Conservation (phyloP, 2,797 vertebrate genomes). For the Takifugu rubripes region DNA sequence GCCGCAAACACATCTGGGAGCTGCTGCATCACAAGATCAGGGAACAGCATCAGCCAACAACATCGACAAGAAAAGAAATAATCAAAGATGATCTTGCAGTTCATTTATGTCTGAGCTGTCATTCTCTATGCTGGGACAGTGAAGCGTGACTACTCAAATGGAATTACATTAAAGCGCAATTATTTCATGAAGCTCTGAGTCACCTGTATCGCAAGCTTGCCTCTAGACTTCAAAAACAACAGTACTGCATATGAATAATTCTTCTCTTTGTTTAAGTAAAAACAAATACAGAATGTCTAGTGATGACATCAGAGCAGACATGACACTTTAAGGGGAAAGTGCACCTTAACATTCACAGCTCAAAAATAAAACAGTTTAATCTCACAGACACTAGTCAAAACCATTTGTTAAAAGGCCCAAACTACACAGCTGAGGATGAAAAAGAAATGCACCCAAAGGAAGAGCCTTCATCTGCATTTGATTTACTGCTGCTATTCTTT, state of each 20-base stretch:
- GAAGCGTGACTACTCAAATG: too few relatives aligned
- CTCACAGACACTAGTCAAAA: not conserved
- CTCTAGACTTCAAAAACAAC: conserved; percentile 6
- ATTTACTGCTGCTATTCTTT: too few relatives aligned
- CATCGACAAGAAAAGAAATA: too few relatives aligned
- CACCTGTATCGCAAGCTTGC: not conserved
- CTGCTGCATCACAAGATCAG: too few relatives aligned
- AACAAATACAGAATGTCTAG: not conserved
- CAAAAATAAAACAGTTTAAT: too few relatives aligned
- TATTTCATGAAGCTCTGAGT: not conserved
- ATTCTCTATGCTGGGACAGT: too few relatives aligned
- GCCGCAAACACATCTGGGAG: not conserved
- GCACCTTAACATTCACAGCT: not conserved
- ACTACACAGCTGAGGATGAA: not conserved
- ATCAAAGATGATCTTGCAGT: too few relatives aligned
- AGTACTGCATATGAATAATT: not conserved
- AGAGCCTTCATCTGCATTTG: too few relatives aligned
- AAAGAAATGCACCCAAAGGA: not conserved
- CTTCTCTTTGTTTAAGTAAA: not conserved
- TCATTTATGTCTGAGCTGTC: too few relatives aligned
- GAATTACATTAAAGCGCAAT: too few relatives aligned
- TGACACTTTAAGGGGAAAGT: conserved; percentile 2
- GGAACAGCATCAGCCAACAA: too few relatives aligned
- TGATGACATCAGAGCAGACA: conserved; percentile 18
- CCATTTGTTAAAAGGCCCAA: too few relatives aligned